These are phyloP conservation scores for Sarcophilus harrisii DNA, from an alignment of 2,797 vertebrate species.

Conservation along the genomic window DNA sequence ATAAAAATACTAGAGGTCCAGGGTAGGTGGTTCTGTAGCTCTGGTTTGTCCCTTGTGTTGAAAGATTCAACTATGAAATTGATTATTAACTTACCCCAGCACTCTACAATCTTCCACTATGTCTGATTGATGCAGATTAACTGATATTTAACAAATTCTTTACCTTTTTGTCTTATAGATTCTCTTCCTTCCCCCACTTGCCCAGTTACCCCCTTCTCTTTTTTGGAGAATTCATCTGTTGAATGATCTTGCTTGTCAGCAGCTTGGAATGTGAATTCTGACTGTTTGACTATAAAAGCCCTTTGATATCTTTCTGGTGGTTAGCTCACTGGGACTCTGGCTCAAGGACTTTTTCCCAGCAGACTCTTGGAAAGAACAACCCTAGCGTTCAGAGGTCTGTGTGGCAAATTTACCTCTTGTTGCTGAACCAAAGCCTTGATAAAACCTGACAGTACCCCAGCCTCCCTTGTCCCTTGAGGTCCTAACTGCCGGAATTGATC, in stretches of 20 bases:
- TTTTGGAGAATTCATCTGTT: slow-evolving; percentile 57
- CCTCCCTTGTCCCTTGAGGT: neutral
- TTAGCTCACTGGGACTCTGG: slow-evolving; percentile 26
- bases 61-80: neutral
- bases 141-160: slow-evolving; percentile 1
- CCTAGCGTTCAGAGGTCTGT: neutral
- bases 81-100: neutral
- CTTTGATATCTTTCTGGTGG: slow-evolving; percentile 70
- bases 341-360: slow-evolving; percentile 12
- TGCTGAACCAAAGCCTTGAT: slow-evolving; percentile 21
- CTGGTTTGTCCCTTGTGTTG: neutral
- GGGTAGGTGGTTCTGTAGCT: neutral
- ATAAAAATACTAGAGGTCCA: neutral
- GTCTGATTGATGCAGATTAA: slow-evolving; percentile 15
- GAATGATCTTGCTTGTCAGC: slow-evolving; percentile 56
- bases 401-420: slow-evolving; percentile 51
- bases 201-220: neutral
- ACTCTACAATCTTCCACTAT: neutral
- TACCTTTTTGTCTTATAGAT: neutral
- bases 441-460: slow-evolving; percentile 15
- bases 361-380: neutral
- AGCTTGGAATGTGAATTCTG: slow-evolving; percentile 66
- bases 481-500: slow-evolving; percentile 28
- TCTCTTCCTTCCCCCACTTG: slow-evolving; percentile 33
- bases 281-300: slow-evolving; percentile 51